Evolutionary conservation across 53 echinoderm and acorn worm genomes (phyloP).

Genomic region (Echinarachnius parma): DNA sequence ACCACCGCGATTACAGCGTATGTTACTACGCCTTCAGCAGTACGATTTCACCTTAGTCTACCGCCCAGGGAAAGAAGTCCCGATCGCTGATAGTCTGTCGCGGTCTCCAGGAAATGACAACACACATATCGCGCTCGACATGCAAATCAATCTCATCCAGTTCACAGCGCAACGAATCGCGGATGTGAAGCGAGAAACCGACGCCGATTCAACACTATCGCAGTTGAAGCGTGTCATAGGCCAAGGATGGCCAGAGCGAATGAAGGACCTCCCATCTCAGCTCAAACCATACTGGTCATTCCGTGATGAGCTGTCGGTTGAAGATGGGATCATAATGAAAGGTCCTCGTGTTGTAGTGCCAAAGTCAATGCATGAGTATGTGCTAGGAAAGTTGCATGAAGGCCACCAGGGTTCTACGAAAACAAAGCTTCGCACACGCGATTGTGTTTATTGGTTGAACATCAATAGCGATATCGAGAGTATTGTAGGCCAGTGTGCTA

Average conservation of each 20-base stretch:
- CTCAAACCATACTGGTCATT: conserved; percentile 48
- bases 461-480: conserved; percentile 58
- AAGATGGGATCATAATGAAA: conserved; percentile 44
- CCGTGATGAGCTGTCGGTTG: conserved; percentile 46
- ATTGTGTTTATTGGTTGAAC: conserved; percentile 11
- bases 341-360: conserved; percentile 39
- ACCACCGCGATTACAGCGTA: too few relatives aligned
- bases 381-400: conserved; percentile 47
- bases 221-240: too few relatives aligned
- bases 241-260: conserved; percentile 48
- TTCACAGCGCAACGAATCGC: too few relatives aligned
- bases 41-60: too few relatives aligned
- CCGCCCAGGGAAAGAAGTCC: too few relatives aligned
- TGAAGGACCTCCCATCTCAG: conserved; percentile 37
- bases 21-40: too few relatives aligned
- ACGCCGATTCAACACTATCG: too few relatives aligned
- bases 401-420: conserved; percentile 43
- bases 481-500: conserved; percentile 36
- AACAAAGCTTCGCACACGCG: conserved; percentile 40
- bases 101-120: too few relatives aligned
- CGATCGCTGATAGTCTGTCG: too few relatives aligned
- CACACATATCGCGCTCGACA: too few relatives aligned
- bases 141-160: too few relatives aligned
- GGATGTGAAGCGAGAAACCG: too few relatives aligned
- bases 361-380: conserved; percentile 11